These are phyloP conservation scores for Chaetops frenatus DNA, from an alignment of 2,113 vertebrate species.

Conservation along the genomic window DNA sequence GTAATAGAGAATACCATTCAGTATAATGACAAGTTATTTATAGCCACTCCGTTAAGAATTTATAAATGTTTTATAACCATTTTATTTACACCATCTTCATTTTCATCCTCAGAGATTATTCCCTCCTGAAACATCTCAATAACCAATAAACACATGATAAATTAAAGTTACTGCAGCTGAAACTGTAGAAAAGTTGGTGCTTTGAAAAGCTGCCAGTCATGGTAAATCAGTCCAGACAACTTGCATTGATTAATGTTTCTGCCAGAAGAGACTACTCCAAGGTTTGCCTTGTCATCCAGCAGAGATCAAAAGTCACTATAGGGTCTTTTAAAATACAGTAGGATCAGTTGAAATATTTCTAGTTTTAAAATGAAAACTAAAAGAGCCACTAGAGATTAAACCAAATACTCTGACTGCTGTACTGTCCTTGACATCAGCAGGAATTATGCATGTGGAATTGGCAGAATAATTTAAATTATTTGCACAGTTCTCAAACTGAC, in stretches of 20 bases:
- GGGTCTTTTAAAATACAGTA: not conserved
- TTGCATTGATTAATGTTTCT: not conserved
- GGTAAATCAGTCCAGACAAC: not conserved
- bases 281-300: not conserved
- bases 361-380: not conserved
- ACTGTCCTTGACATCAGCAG: not conserved
- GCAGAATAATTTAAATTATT: not conserved
- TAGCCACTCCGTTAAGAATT: not conserved
- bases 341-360: not conserved
- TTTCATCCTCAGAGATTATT: not conserved
- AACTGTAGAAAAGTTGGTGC: not conserved
- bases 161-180: not conserved
- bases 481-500: not conserved
- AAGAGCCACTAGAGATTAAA: not conserved
- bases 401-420: not conserved
- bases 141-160: not conserved
- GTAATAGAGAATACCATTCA: not conserved
- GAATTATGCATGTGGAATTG: not conserved
- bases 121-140: not conserved
- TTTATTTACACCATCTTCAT: not conserved
- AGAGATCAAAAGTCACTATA: not conserved
- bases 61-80: not conserved
- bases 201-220: not conserved
- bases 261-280: not conserved
- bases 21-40: not conserved